Evolutionary conservation across 2,797 vertebrate genomes (phyloP).

Genomic region (Urocyon cinereoargenteus): DNA sequence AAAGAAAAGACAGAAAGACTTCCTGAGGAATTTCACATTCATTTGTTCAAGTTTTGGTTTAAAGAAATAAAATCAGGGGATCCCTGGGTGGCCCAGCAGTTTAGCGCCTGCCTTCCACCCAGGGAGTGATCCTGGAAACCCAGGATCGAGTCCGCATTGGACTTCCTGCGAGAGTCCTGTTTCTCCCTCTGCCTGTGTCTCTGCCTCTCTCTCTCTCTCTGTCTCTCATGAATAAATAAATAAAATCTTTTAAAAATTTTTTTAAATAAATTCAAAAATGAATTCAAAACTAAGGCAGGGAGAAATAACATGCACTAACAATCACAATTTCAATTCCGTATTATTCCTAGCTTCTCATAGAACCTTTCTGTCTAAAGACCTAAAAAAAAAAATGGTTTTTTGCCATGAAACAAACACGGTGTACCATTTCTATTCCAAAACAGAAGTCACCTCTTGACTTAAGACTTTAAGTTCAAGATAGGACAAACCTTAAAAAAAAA

Average conservation of each 20-base stretch:
- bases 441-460: not conserved
- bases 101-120: too few relatives aligned
- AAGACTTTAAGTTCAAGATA: not conserved
- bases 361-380: not conserved
- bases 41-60: not conserved
- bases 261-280: not conserved
- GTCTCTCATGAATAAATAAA: too few relatives aligned
- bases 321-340: not conserved
- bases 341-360: not conserved
- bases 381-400: not conserved
- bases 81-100: too few relatives aligned
- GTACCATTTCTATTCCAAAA: constrained; percentile 42
- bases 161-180: too few relatives aligned
- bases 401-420: not conserved
- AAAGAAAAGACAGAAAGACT: not conserved
- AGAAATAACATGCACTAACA: not conserved
- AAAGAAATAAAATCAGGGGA: not conserved
- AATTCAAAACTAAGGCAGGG: not conserved
- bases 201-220: too few relatives aligned
- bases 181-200: too few relatives aligned
- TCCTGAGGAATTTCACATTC: not conserved
- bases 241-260: too few relatives aligned
- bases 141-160: too few relatives aligned
- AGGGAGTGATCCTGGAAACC: too few relatives aligned
- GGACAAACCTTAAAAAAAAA: not conserved